Evolutionary conservation across 2,797 vertebrate species (phyloP), one percentile per base, ranked within the genome.

Genomic region (Saxicola maurus): DNA sequence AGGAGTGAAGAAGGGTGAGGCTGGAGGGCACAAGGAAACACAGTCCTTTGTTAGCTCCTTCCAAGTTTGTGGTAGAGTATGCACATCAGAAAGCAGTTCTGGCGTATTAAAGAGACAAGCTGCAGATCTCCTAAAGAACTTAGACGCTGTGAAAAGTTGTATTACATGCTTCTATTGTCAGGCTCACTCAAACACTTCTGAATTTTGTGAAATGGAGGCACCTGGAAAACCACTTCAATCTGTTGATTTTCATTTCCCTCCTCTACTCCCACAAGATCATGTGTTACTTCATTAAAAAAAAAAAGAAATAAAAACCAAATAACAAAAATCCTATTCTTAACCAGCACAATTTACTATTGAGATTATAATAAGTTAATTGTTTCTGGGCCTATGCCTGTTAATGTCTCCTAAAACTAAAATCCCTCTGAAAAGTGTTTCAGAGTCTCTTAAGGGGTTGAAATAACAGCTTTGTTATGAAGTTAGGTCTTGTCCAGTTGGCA

Each of bases 381-480:
- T 91, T 72, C 55, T 77, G 16, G 27, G 28, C 23, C 49, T 59
- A 4, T 68, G 45, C 49, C 46, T 64, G 86, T 7, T 35, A 81
- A 75, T 21, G 23, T 43, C 20, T 82, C 25, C 24, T 71, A 79
- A 80, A 72, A 52, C 45, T 53, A 28, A 79, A 85, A 77, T 65
- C 57, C 38, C 27, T 40, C 13, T 60, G 73, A 52, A 73, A 92
- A 87, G 56, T 66, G 68, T 75, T 91, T 76, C 21, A 37, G 5
- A 66, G 38, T 71, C 72, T 77, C 68, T 61, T 75, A 74, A 42
- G 2, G 42, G 35, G 38, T 73, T 87, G 65, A 89, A 94, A 89
- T 74, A 92, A 87, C 48, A 72, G 66, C 81, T 92, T 90, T 92
- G 86, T 89, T 92, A 82, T 52, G 61, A 71, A 86, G 37, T 67